Base-by-base conservation (phyloP, 1,140 invertebrate species). In the Drosophila neocordata region DNA sequence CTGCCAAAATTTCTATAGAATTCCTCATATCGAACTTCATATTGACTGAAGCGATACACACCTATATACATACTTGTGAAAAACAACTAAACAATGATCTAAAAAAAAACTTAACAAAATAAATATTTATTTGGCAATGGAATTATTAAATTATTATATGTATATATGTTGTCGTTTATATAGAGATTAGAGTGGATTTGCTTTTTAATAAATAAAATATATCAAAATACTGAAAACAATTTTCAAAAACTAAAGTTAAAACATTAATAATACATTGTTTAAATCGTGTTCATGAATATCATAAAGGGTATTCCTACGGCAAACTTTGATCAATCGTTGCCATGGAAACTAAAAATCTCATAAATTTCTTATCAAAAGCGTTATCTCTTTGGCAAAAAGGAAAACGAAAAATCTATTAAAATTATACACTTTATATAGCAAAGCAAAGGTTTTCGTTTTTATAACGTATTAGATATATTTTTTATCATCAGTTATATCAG, bases 21-120 rank as follows among this genome's bases (percentile, higher is more conserved):
- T 44, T 44, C 41, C 41, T 9, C 41, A 44, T n/a, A 44, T 9
- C 15, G 41, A 48, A 48, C 41, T 48, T 11, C 41, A 48, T 20
- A 9, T 48, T 20, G 41, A 44, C 6, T 15, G 6, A 44, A 13
- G 13, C n/a, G 1, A 31, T 6, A 7, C 7, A 31, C 6, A 13
- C 38, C n/a, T 6, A 31, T 6, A 7, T 31, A 31, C 6, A 31
- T 31, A 48, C 41, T 4, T 48, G 41, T 48, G 41, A 48, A 20
- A 48, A 20, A 48, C 41, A 11, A 4, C 41, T 48, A 20, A 48
- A 20, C 41, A 48, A 48, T 20, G 18, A 48, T 7, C 15, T 3
- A 48, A 48, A 1, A 8, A 8, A 48, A 8, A 3, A 20, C 15
- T 13, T 13, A 48, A 8, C 3, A 20, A 7, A 20, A 20, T 8